These are phyloP conservation scores for Mirounga angustirostris DNA, from an alignment of 2,113 vertebrate genomes.

Conservation along the genomic window DNA sequence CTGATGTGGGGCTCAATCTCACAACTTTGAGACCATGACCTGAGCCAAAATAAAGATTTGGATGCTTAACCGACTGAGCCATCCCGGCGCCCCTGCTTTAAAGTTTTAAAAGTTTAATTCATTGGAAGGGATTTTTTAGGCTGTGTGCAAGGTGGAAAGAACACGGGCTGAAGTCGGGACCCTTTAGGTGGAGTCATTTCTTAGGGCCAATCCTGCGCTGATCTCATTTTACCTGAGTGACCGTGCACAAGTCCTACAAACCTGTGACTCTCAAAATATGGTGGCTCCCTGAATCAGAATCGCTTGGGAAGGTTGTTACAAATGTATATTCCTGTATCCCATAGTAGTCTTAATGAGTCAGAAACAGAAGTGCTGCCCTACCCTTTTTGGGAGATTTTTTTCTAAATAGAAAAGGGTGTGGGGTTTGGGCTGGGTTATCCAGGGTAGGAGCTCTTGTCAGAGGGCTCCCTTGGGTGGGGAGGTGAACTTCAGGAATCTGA, in stretches of 20 bases:
- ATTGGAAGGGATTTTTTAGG: neutral
- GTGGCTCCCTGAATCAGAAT: neutral
- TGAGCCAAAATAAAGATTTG: no score
- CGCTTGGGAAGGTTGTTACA: neutral
- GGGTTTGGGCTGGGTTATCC: neutral
- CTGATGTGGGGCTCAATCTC: no score
- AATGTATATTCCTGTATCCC: neutral
- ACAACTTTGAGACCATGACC: no score
- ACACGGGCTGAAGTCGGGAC: no score
- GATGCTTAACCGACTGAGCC: no score
- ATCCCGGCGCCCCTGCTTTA: no score
- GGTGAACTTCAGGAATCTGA: neutral
- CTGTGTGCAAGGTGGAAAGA: neutral
- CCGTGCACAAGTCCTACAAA: neutral
- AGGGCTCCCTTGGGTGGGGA: neutral
- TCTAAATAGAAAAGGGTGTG: neutral
- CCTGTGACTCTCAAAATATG: neutral
- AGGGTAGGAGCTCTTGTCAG: neutral
- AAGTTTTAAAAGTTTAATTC: constrained; percentile 35
- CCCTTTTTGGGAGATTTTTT: neutral
- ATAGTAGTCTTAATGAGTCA: neutral
- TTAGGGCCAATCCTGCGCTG: neutral
- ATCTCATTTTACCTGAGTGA: neutral
- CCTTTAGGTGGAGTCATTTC: neutral
- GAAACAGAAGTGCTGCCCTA: neutral